Evolutionary conservation across 2,113 vertebrate genomes (phyloP).

Genomic region (Osmerus eperlanus): DNA sequence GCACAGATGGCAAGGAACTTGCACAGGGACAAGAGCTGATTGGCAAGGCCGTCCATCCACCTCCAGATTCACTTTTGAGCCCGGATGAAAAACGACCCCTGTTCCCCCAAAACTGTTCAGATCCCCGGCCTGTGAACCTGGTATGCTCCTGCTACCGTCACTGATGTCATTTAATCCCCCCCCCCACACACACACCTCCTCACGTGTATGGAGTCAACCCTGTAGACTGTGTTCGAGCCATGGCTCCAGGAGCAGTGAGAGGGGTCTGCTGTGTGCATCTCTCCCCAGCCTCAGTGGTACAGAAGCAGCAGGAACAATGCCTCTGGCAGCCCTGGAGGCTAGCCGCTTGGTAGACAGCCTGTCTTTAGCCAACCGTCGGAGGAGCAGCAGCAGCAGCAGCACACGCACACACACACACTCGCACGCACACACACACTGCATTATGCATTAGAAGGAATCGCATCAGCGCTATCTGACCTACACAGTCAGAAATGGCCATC

Average conservation of each 20-base stretch:
- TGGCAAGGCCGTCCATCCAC: constrained; percentile 32
- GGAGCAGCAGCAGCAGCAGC: constrained; percentile 35
- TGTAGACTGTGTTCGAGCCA: too few relatives aligned
- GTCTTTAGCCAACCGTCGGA: constrained; percentile 47
- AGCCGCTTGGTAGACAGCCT: constrained; percentile 5
- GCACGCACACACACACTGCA: too few relatives aligned
- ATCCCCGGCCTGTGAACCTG: neutral
- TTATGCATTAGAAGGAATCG: too few relatives aligned
- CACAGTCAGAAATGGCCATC: too few relatives aligned
- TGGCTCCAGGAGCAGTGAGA: too few relatives aligned
- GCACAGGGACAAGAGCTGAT: constrained; percentile 33
- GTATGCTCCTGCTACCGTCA: neutral
- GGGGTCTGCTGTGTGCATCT: too few relatives aligned
- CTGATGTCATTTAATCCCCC: neutral
- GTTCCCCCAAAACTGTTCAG: neutral
- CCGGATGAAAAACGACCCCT: neutral
- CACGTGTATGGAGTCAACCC: too few relatives aligned
- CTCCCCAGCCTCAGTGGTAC: too few relatives aligned
- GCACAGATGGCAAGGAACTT: constrained; percentile 56
- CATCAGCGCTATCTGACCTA: too few relatives aligned
- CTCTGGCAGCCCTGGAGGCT: neutral
- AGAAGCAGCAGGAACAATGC: neutral
- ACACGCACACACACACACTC: too few relatives aligned
- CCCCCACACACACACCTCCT: too few relatives aligned
- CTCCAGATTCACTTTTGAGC: neutral